Base-by-base conservation (phyloP, 2,888 invertebrate species). In the Cheilosia vernalis region DNA sequence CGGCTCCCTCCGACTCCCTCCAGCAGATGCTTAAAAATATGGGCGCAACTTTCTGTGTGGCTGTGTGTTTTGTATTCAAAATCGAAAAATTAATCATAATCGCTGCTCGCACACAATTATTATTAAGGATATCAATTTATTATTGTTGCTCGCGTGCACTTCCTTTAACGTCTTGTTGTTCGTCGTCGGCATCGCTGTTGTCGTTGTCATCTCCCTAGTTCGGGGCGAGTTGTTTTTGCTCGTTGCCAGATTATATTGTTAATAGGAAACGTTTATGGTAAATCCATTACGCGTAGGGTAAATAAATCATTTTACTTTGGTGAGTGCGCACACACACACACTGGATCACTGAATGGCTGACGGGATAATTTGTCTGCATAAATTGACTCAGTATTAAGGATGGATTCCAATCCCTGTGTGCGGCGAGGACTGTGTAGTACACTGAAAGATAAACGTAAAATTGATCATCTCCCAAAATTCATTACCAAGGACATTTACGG, bases 21-120 rank as follows among this genome's bases (percentile, higher is more conserved):
- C n/a, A 55, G 67, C 55, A 69, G 37, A 61, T 66, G 53, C 27
- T 67, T 56, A 72, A 83, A 72, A 83, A 72, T 79, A 63, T 44
- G n/a, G 56, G 30, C 30, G 9, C 30, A 73, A 49, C n/a, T 60
- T 51, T 24, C 10, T 4, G n/a, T 49, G 37, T 49, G 1, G 42
- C 47, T 33, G 56, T 63, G 37, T 63, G 9, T 66, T 60, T 73
- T 58, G 61, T 83, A 56, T 67, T 70, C 73, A 27, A 42, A 69
- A 76, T 77, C 60, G 72, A 79, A 84, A 82, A 74, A 79, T 74
- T 79, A 79, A 84, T 84, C 79, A 79, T 74, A 79, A 84, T 79
- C 79, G 69, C 55, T 60, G 42, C 69, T 63, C 53, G 63, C 74
- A 74, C 74, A 58, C 69, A 79, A 79, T 84, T 73, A 84, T 79